These are phyloP conservation scores for Scaptomyza parva DNA, from an alignment of 2,888 invertebrate genomes.

Conservation along the genomic window DNA sequence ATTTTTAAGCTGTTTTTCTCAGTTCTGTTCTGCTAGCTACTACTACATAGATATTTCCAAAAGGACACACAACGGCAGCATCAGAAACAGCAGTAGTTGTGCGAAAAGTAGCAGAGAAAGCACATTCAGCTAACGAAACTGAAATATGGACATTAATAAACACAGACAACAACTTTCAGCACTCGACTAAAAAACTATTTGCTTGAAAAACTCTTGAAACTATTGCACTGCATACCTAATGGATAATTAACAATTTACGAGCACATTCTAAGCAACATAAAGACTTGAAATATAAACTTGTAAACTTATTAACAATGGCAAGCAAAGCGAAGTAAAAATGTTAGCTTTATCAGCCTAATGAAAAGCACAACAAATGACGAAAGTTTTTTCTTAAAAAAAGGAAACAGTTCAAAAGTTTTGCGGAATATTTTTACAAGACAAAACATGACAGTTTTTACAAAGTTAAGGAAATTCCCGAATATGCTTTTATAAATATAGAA, in stretches of 20 bases:
- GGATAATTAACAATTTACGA: not conserved
- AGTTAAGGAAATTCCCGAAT: too few relatives aligned
- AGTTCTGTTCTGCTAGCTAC: constrained; percentile 27
- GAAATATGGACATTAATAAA: constrained; percentile 14
- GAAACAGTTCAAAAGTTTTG: not conserved
- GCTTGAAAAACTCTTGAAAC: not conserved
- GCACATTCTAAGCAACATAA: not conserved
- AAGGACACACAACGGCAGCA: constrained; percentile 27
- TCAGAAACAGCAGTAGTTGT: constrained; percentile 10
- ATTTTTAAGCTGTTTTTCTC: constrained; percentile 50
- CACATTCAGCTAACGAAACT: constrained; percentile 26
- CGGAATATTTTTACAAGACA: too few relatives aligned
- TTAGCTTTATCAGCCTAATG: not conserved
- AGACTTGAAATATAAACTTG: not conserved
- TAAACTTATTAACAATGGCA: not conserved
- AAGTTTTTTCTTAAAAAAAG: not conserved
- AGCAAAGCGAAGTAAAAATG: not conserved
- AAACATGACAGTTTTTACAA: not conserved
- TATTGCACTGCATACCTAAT: not conserved
- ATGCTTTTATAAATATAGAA: too few relatives aligned
- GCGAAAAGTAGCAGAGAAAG: constrained; percentile 4
- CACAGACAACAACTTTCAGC: constrained; percentile 13
- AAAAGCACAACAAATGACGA: not conserved
- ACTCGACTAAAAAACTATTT: not conserved
- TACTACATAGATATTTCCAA: constrained; percentile 21